Evolutionary conservation across 1,140 invertebrate species (phyloP), one percentile per base, ranked within the genome.

Genomic region (Drosophila mojavensis): DNA sequence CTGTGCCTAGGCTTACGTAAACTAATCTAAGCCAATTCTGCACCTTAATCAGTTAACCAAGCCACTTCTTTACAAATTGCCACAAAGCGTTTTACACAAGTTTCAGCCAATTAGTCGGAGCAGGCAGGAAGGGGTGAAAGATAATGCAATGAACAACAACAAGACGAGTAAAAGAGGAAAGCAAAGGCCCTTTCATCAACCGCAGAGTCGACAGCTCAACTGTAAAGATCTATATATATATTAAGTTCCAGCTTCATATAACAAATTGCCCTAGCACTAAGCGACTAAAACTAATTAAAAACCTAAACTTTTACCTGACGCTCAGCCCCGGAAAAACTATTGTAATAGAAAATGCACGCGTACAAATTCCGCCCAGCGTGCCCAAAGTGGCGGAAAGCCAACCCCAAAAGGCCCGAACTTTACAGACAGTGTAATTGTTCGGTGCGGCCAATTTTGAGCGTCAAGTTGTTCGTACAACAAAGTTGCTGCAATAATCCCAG

Each of bases 251-350:
- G 58, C 59, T 50, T n/a, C 36, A 64, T 51, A 59, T 36, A 54
- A 54, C 67, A 71, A 75, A 71, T 59, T 59, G 47, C 43, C 60
- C 28, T 26, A 24, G 50, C 67, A 53, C 55, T 75, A 43, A 75
- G 61, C 73, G 67, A 71, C 60, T 69, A 53, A 71, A 75, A 75
- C 73, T 75, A 75, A 75, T 75, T 75, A 75, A 75, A 74, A 75
- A 45, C 61, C 55, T 13, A 71, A 75, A 75, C 60, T 75, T 75
- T 75, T 75, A 75, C 73, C 73, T 75, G 73, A 9, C 26, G 20
- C 20, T 24, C 30, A 55, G 24, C 20, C 53, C 36, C 36, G 26
- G 26, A 43, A 54, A 65, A 71, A 75, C 73, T 71, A 75, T 75
- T 75, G 39, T 64, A 75, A 63, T 75, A 60, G 67, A 70, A 75